Conservation (phyloP, 2,888 invertebrate species). For the Anthrax anthrax region DNA sequence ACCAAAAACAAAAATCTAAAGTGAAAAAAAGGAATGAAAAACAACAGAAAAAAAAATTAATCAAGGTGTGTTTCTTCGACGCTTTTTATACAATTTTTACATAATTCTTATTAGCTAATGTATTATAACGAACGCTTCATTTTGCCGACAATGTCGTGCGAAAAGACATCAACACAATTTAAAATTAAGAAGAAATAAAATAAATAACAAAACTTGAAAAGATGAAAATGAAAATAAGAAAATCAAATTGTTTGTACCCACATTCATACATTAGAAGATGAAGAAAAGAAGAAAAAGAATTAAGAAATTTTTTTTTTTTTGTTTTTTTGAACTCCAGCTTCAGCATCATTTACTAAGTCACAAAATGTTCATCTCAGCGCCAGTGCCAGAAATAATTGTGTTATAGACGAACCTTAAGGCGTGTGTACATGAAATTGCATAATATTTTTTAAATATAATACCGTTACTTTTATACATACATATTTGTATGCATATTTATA, state of each 20-base stretch:
- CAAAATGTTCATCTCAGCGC: conserved; percentile 4
- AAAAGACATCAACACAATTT: neutral
- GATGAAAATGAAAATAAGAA: too few relatives aligned
- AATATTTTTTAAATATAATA: conserved; percentile 1
- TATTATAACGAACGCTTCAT: neutral
- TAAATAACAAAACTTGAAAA: neutral
- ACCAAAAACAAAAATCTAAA: too few relatives aligned
- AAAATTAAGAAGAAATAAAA: neutral
- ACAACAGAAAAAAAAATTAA: neutral
- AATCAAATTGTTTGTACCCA: too few relatives aligned
- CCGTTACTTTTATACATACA: neutral
- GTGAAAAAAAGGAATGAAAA: too few relatives aligned
- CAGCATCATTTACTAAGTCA: neutral
- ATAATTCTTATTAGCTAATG: neutral
- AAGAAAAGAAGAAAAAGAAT: neutral
- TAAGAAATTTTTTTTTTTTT: neutral
- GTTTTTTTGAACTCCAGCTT: neutral
- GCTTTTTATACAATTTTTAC: neutral
- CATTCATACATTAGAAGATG: too few relatives aligned
- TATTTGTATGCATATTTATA: too few relatives aligned
- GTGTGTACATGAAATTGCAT: conserved; percentile 6
- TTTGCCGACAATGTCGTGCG: neutral
- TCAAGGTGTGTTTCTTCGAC: neutral
- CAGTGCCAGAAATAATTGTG: conserved; percentile 2
- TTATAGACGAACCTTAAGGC: conserved; percentile 4